Conservation (phyloP, 2,888 invertebrate genomes). For the Eristalis arbustorum region DNA sequence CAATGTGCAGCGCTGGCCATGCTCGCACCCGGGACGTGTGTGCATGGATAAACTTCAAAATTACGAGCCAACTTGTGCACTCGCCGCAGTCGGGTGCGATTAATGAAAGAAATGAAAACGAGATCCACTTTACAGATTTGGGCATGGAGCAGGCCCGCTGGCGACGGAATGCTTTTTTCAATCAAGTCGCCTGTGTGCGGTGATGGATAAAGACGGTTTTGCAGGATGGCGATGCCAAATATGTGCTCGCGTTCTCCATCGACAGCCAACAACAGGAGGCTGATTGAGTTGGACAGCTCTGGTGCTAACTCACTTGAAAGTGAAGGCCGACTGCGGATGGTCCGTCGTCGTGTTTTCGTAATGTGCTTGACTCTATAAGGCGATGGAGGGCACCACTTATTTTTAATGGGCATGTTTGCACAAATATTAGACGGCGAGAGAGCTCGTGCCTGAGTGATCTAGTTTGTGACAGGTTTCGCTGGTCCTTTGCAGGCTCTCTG, state of each 20-base stretch:
- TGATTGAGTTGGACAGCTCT: constrained; percentile 6
- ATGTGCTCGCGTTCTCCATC: constrained; percentile 15
- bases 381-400: background rate
- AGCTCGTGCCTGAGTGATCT: background rate
- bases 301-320: constrained; percentile 52
- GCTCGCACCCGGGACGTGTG: constrained; percentile 21
- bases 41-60: constrained; percentile 62
- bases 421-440: background rate
- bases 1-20: background rate
- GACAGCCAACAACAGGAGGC: background rate
- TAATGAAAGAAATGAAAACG: constrained; percentile 46
- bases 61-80: constrained; percentile 54
- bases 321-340: constrained; percentile 47
- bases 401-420: background rate
- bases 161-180: constrained; percentile 34
- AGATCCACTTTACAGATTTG: constrained; percentile 63
- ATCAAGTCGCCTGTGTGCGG: constrained; percentile 31
- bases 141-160: constrained; percentile 19
- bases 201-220: constrained; percentile 23
- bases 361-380: background rate
- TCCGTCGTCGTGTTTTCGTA: background rate
- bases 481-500: background rate
- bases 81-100: constrained; percentile 21
- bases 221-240: constrained; percentile 40
- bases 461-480: background rate